A percentile compares a stretch with the other conserved stretches of the same genome.
Evolutionary conservation across 2,113 vertebrate species (phyloP).

Genomic region (Trinectes maculatus): DNA sequence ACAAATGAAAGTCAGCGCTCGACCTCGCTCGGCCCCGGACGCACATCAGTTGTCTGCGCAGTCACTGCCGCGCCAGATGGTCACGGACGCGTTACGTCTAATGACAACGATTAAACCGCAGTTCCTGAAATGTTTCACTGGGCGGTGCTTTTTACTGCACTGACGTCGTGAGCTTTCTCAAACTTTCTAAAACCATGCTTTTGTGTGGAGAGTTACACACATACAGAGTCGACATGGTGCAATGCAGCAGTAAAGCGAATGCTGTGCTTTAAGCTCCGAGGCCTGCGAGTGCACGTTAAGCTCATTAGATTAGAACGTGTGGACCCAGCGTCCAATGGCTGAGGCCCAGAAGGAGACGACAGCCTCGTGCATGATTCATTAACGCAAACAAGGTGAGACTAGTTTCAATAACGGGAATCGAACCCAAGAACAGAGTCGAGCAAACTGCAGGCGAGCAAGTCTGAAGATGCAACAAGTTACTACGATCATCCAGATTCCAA

Average conservation of each 20-base stretch:
- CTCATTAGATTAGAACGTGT: conserved; percentile 77
- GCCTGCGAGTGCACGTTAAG: conserved; percentile 77
- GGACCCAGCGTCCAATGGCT: conserved; percentile 49
- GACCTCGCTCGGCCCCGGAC: conserved; percentile 34
- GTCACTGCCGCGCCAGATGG: conserved; percentile 64
- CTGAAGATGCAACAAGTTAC: background rate
- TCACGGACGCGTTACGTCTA: conserved; percentile 41
- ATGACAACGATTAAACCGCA: conserved; percentile 54
- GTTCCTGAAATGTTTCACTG: conserved; percentile 22
- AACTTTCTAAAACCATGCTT: background rate
- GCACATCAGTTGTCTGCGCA: conserved; percentile 55
- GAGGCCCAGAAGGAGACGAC: conserved; percentile 41
- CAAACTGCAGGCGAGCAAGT: background rate
- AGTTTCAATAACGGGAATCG: background rate
- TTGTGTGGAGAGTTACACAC: conserved; percentile 3
- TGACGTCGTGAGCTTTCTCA: conserved; percentile 4
- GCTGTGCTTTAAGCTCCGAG: conserved; percentile 60
- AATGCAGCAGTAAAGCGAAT: conserved; percentile 25
- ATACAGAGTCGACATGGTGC: conserved; percentile 3
- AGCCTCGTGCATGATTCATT: background rate
- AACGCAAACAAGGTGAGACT: background rate
- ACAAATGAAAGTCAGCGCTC: conserved; percentile 50
- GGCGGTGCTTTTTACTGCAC: conserved; percentile 23
- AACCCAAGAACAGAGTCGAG: background rate
- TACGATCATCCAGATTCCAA: conserved; percentile 27